These are phyloP conservation scores for Chelon labrosus DNA, from an alignment of 2,797 vertebrate species.

Conservation along the genomic window DNA sequence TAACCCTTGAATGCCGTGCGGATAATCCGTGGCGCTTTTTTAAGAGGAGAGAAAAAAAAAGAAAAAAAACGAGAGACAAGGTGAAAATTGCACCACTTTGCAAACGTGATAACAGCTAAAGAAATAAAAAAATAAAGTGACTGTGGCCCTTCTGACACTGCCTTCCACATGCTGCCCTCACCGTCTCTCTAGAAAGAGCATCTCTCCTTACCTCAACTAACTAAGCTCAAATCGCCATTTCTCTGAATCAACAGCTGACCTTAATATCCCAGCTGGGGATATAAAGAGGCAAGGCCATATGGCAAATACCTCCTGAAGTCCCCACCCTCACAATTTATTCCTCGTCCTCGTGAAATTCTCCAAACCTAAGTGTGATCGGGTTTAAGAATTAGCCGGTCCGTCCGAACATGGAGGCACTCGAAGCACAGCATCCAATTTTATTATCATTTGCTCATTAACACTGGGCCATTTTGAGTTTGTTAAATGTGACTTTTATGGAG, in stretches of 20 bases:
- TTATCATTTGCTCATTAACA: slow-evolving; percentile 65
- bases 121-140: not conserved
- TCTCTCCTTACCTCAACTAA: slow-evolving; percentile 40
- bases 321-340: slow-evolving; percentile 49
- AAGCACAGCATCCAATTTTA: slow-evolving; percentile 50
- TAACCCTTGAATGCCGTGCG: slow-evolving; percentile 51
- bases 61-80: slow-evolving; percentile 16
- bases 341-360: slow-evolving; percentile 43
- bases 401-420: slow-evolving; percentile 46
- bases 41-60: slow-evolving; percentile 33
- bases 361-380: slow-evolving; percentile 34
- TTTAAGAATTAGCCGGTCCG: slow-evolving; percentile 44
- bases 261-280: slow-evolving; percentile 37
- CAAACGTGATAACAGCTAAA: slow-evolving; percentile 35
- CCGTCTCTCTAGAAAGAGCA: slow-evolving; percentile 12
- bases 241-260: slow-evolving; percentile 48
- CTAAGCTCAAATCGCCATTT: slow-evolving; percentile 41
- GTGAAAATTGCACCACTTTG: slow-evolving; percentile 53
- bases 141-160: not conserved
- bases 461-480: slow-evolving; percentile 58
- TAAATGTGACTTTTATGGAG: slow-evolving; percentile 61
- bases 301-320: slow-evolving; percentile 36
- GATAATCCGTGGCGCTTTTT: slow-evolving; percentile 48
- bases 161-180: slow-evolving; percentile 22
- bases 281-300: slow-evolving; percentile 50